Evolutionary conservation across 1,140 invertebrate species (phyloP).

Genomic region (Neodiprion pinetum): DNA sequence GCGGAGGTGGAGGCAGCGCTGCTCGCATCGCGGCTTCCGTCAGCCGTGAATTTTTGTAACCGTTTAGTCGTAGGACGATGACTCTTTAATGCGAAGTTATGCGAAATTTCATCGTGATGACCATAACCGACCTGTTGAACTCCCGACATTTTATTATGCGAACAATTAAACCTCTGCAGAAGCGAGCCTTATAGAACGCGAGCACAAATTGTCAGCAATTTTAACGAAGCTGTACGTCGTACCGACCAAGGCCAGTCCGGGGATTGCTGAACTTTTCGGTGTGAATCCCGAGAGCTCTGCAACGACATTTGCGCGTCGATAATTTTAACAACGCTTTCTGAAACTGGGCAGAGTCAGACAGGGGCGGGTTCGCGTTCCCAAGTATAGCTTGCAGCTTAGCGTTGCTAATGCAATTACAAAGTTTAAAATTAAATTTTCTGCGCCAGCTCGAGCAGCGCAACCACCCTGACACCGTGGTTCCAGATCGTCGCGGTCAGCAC

Average conservation of each 20-base stretch:
- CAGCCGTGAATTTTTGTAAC: no score
- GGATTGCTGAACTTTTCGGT: background rate
- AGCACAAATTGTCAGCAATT: background rate
- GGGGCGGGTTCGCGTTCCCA: background rate
- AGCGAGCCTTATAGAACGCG: no score
- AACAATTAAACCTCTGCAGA: no score
- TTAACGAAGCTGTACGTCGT: background rate
- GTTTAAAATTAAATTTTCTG: slow-evolving; percentile 1
- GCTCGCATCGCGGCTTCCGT: background rate
- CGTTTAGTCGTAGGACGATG: no score
- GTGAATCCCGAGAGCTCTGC: background rate
- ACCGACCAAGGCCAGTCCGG: background rate
- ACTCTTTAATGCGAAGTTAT: no score
- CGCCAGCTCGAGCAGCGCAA: background rate
- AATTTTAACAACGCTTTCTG: background rate
- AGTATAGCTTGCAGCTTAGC: background rate
- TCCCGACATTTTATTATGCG: background rate
- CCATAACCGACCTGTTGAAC: background rate
- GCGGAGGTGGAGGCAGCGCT: background rate
- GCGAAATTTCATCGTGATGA: no score
- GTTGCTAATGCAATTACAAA: slow-evolving; percentile 6
- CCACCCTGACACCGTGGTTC: background rate
- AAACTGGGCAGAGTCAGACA: background rate
- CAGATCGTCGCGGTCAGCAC: background rate
- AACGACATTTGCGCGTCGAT: background rate